These are phyloP conservation scores for Halcyon malimbica DNA, from an alignment of 2,113 vertebrate species.

Conservation along the genomic window DNA sequence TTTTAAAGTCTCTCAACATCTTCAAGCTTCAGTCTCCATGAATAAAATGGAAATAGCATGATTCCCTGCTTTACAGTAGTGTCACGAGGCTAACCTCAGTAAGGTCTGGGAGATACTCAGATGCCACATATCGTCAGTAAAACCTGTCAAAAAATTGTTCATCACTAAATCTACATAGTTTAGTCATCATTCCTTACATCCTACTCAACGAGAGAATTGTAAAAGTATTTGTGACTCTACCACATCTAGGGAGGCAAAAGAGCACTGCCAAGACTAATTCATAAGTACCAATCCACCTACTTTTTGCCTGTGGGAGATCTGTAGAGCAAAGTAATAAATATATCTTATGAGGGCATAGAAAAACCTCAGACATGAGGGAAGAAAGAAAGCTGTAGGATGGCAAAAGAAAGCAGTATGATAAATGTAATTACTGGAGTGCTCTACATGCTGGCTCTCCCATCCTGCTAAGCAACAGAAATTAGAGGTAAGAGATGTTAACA, in stretches of 20 bases:
- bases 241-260: constrained; percentile 20
- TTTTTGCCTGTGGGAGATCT: constrained; percentile 8
- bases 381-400: constrained; percentile 1
- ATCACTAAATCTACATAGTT: constrained; percentile 12
- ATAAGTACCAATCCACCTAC: constrained; percentile 32
- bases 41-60: not conserved
- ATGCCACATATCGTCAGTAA: constrained; percentile 10
- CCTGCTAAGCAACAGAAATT: constrained; percentile 12
- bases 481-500: not conserved
- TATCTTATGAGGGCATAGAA: constrained; percentile 6
- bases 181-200: constrained; percentile 45
- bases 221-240: constrained; percentile 24
- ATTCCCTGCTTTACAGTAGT: not conserved
- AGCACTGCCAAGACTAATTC: constrained; percentile 33
- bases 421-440: not conserved
- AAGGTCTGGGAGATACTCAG: not conserved
- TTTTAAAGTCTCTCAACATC: constrained; percentile 29
- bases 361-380: not conserved
- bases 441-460: not conserved
- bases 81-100: not conserved
- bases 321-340: constrained; percentile 17
- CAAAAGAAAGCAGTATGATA: constrained; percentile 2
- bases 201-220: constrained; percentile 15
- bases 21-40: not conserved
- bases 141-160: constrained; percentile 49